Evolutionary conservation across 2,888 invertebrate genomes (phyloP).

Genomic region (Onchidella celtica): DNA sequence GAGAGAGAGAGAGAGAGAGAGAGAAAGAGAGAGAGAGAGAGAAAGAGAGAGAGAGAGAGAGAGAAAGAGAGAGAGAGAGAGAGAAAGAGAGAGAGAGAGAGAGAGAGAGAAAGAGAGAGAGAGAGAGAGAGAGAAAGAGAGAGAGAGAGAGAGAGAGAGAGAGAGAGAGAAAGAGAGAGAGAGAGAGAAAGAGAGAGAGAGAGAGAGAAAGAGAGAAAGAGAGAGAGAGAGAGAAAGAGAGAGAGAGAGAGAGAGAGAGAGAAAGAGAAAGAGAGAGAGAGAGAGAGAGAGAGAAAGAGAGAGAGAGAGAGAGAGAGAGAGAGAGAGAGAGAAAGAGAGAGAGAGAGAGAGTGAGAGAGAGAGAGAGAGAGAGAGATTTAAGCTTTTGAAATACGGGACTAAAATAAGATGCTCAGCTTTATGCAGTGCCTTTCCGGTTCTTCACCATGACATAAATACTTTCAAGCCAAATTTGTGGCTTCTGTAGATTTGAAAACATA

Average conservation of each 20-base stretch:
- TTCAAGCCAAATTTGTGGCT: too few species aligned
- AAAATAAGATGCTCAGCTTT: too few species aligned
- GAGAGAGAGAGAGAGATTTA: too few species aligned
- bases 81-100: slow-evolving; percentile 23
- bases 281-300: slow-evolving; percentile 21
- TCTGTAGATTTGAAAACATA: too few species aligned
- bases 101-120: background rate
- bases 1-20: too few species aligned
- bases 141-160: background rate
- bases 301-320: slow-evolving; percentile 40
- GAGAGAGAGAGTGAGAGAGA: slow-evolving; percentile 24
- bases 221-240: background rate
- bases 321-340: slow-evolving; percentile 31
- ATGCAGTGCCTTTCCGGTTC: too few species aligned
- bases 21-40: too few species aligned
- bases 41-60: slow-evolving; percentile 4
- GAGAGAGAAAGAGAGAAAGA: slow-evolving; percentile 5
- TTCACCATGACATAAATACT: too few species aligned
- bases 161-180: background rate
- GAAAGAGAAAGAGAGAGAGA: slow-evolving; percentile 33
- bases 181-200: background rate
- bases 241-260: background rate
- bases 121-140: slow-evolving; percentile 7
- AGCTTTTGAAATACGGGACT: too few species aligned
- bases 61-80: slow-evolving; percentile 7